These are phyloP conservation scores for Papilio polyxenes DNA, from an alignment of 1,140 invertebrate species.

Conservation along the genomic window DNA sequence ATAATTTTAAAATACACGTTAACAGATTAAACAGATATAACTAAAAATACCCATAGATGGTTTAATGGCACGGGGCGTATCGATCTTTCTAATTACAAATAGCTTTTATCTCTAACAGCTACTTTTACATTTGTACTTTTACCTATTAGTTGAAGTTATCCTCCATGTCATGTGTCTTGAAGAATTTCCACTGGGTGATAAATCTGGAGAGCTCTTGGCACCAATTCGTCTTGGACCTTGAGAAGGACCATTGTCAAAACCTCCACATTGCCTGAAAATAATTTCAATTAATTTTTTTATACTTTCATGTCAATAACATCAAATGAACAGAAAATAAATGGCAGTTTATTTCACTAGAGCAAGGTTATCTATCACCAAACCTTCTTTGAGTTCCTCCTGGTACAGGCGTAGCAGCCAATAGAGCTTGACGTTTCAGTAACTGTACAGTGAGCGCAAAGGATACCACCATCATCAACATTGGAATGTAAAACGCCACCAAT, in stretches of 20 bases:
- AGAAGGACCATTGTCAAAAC: slow-evolving; percentile 82
- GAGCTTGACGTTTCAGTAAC: slow-evolving; percentile 87
- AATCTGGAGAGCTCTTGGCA: slow-evolving; percentile 69
- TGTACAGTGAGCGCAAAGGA: slow-evolving; percentile 95
- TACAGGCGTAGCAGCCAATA: slow-evolving; percentile 82
- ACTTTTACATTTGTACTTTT: slow-evolving; percentile 25
- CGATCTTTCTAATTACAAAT: no score
- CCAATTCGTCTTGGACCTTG: slow-evolving; percentile 68
- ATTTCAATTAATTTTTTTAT: background rate
- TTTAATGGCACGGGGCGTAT: no score
- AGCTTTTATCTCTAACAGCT: background rate
- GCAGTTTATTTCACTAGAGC: no score
- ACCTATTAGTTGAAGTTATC: slow-evolving; percentile 75
- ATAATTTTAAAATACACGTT: background rate
- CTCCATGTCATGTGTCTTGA: slow-evolving; percentile 74
- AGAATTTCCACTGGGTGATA: slow-evolving; percentile 59
- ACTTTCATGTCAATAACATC: background rate
- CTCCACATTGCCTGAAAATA: slow-evolving; percentile 81
- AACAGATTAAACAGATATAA: no score
- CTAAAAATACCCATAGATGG: no score
- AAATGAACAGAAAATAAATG: no score
- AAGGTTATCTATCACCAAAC: slow-evolving; percentile 42
- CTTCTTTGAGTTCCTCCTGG: slow-evolving; percentile 70
- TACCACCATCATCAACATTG: slow-evolving; percentile 91
- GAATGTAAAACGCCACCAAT: slow-evolving; percentile 95